phyloP scores from a whole-genome alignment of 2,888 invertebrate genomes.

The Melanostoma mellinum region DNA sequence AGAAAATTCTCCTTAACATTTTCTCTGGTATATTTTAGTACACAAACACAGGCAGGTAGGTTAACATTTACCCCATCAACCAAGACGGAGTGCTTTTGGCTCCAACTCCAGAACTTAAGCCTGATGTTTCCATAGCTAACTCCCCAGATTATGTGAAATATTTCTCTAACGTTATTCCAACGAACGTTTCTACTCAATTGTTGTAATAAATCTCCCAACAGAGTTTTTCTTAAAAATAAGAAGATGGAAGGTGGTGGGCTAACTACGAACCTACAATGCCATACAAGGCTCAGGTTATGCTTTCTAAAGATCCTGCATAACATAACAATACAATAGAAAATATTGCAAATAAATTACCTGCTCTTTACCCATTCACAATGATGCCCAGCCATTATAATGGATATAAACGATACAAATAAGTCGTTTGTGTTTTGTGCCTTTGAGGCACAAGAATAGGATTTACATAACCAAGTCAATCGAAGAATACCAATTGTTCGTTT shows the following conservation, averaged over 20 bases:
- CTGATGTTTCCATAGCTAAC: neutral
- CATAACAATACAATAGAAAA: slow-evolving; percentile 49
- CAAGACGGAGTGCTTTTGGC: neutral
- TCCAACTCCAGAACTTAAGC: slow-evolving; percentile 25
- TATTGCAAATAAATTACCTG: slow-evolving; percentile 65
- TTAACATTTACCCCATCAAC: slow-evolving; percentile 15
- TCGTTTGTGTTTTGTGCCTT: slow-evolving; percentile 18
- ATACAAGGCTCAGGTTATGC: slow-evolving; percentile 35
- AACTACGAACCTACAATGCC: neutral
- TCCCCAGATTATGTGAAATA: slow-evolving; percentile 57
- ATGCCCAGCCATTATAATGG: slow-evolving; percentile 27
- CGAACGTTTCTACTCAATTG: slow-evolving; percentile 59
- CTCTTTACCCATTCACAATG: slow-evolving; percentile 3
- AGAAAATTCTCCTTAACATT: slow-evolving; percentile 52
- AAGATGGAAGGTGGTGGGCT: neutral
- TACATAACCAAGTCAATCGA: slow-evolving; percentile 54
- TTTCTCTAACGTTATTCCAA: slow-evolving; percentile 40
- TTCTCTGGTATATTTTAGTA: neutral
- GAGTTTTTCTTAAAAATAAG: neutral
- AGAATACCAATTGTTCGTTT: slow-evolving; percentile 37
- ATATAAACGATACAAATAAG: slow-evolving; percentile 50
- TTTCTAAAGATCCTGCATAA: slow-evolving; percentile 31
- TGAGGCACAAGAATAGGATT: slow-evolving; percentile 42
- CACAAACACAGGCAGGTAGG: slow-evolving; percentile 28
- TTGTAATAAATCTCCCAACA: slow-evolving; percentile 51